These are phyloP conservation scores for Brachyhypopomus occidentalis DNA, from an alignment of 2,113 vertebrate species.

Conservation along the genomic window DNA sequence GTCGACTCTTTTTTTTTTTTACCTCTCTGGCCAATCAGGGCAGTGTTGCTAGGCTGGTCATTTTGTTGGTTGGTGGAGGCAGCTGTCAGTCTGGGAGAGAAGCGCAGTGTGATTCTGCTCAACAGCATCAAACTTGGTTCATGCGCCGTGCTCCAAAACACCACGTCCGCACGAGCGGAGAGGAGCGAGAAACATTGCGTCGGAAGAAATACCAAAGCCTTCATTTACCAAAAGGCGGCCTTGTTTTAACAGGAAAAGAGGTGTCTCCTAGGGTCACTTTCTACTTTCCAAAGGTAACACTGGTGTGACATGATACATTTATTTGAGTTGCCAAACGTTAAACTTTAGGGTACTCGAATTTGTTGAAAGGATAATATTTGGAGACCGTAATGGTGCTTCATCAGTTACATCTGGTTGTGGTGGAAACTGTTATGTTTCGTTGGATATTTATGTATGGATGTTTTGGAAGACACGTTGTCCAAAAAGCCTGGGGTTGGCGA, in stretches of 20 bases:
- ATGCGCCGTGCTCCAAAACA: constrained; percentile 70
- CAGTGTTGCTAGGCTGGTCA: constrained; percentile 70
- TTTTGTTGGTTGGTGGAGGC: constrained; percentile 62
- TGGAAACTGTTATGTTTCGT: background rate
- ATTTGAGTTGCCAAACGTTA: background rate
- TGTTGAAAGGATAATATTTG: background rate
- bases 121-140: constrained; percentile 63
- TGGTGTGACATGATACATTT: background rate
- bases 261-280: constrained; percentile 65
- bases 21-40: constrained; percentile 61
- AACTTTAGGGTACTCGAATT: background rate
- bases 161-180: constrained; percentile 67
- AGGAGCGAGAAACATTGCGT: constrained; percentile 50
- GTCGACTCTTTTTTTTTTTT: constrained; percentile 24
- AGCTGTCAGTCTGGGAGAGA: constrained; percentile 59
- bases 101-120: constrained; percentile 41
- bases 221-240: constrained; percentile 57
- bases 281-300: constrained; percentile 72
- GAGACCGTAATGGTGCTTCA: background rate
- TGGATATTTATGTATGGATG: background rate
- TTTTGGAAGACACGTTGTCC: constrained; percentile 30
- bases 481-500: constrained; percentile 37
- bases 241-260: constrained; percentile 55
- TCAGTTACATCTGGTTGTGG: background rate
- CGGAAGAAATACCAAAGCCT: constrained; percentile 58